Percentiles rank a stretch among this genome's conserved stretches.
phyloP scores from a whole-genome alignment of 2,113 vertebrate species.

The Fregetta grallaria region DNA sequence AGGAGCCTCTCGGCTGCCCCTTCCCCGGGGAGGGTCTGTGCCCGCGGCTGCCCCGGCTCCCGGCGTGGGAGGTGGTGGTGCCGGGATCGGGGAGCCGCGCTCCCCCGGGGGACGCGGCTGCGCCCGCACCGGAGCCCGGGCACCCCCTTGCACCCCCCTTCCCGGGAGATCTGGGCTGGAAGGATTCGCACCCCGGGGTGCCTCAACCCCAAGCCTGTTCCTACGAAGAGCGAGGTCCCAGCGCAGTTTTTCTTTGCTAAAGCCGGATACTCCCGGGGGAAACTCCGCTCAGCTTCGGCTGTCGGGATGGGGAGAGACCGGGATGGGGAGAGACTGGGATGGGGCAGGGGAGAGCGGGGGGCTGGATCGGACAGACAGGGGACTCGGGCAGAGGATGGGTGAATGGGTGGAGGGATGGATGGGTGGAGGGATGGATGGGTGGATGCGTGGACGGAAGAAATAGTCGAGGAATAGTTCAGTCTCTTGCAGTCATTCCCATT shows the following conservation, averaged over 20 bases:
- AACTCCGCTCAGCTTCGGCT: background rate
- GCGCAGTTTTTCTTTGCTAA: background rate
- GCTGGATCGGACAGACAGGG: background rate
- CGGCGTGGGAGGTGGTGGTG: background rate
- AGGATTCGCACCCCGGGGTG: background rate
- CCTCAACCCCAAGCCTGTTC: background rate
- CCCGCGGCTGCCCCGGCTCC: background rate
- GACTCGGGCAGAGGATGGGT: background rate
- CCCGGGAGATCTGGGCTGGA: background rate
- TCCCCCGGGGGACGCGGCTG: background rate
- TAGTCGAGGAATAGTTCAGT: rapidly evolving
- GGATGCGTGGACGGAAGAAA: background rate
- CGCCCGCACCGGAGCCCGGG: background rate
- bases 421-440: background rate
- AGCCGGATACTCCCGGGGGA: background rate
- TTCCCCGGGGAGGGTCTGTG: background rate
- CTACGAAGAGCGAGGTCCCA: background rate
- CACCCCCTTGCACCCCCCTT: background rate
- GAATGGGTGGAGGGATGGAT: rapidly evolving
- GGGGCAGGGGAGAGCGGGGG: background rate
- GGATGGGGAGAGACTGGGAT: no score
- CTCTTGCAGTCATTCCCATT: background rate
- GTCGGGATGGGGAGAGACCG: background rate
- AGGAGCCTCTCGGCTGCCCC: no score
- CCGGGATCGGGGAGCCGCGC: background rate